Base-by-base conservation (phyloP, 1,140 invertebrate genomes). In the Kradibia gibbosae region DNA sequence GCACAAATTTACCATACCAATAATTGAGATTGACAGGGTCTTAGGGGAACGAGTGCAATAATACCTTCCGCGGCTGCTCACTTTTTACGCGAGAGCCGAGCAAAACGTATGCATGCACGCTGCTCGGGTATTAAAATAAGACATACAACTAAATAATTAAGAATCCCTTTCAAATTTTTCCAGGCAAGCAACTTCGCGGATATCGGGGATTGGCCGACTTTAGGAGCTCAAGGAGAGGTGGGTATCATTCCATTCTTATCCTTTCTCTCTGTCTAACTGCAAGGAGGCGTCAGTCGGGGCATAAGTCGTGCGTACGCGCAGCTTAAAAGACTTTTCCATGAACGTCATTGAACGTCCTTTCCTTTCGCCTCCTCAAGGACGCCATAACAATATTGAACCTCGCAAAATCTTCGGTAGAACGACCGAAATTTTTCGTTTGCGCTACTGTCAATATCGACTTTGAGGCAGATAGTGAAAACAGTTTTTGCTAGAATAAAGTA, bases 181-280 rank as follows among this genome's bases (percentile, higher is more conserved):
- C 92, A 95, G 94, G 93, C 94, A 71, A 94, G 93, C 88, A 93
- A 94, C 88, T 95, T 95, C 86, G 93, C 93, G 83, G 94, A 95
- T 91, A 94, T 94, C 84, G 93, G 93, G 80, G 95, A 96, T 89
- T 97, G 96, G 96, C 95, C 96, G 79, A 94, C 95, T 82, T 91
- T 96, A 72, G 94, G 94, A 84, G 93, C 91, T 85, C 88, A 93
- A 89, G 89, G 89, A 88, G 88, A 91, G 87, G 91, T 91, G 75
- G 3, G 88, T 89, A 67, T 84, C 65, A 83, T 82, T 85, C 31
- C 65, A 20, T 72, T 71, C 36, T 81, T 74, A 42, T 72, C 31
- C 48, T 55, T 42, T 57, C 36, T 73, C 71, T 53, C 36, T 48
- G 3, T n/a, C 60, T 65, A 3, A 20, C 15, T 20, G 45, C 53